These are phyloP conservation scores for Asobara japonica DNA, from an alignment of 1,140 invertebrate species.

Conservation along the genomic window DNA sequence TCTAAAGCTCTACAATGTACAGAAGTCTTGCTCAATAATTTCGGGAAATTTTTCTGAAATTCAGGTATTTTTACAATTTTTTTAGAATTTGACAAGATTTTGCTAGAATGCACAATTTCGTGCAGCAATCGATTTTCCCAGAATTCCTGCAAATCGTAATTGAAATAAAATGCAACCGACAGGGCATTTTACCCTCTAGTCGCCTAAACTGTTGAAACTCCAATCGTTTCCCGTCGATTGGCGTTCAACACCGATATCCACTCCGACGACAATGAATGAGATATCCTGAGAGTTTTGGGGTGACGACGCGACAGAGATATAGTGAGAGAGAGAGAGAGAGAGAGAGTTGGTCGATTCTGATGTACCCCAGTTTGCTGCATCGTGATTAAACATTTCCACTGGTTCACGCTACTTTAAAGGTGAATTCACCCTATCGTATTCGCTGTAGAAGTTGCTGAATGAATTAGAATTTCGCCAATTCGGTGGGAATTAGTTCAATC, in stretches of 20 bases:
- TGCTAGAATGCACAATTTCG: too few species aligned
- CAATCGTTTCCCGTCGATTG: constrained; percentile 55
- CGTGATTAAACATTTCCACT: not conserved
- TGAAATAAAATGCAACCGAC: constrained; percentile 5
- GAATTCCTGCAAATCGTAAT: not conserved
- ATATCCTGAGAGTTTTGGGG: constrained; percentile 7
- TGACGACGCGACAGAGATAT: not conserved
- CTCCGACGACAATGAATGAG: constrained; percentile 48
- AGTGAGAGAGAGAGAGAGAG: not conserved
- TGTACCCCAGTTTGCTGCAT: not conserved
- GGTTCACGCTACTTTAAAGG: not conserved
- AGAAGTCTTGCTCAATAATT: too few species aligned
- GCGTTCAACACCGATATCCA: constrained; percentile 50
- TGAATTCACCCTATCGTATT: not conserved
- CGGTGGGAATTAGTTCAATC: not conserved
- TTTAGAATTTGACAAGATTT: too few species aligned
- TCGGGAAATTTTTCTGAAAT: too few species aligned
- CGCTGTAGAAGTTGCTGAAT: not conserved
- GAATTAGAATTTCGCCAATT: not conserved
- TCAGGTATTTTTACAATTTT: too few species aligned
- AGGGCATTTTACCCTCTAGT: constrained; percentile 17
- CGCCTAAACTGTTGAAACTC: constrained; percentile 45
- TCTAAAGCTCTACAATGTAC: too few species aligned
- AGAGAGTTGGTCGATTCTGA: constrained; percentile 6
- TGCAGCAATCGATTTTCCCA: not conserved